A percentile compares a stretch with the other conserved stretches of the same genome.
These are phyloP conservation scores for Distichodus sexfasciatus DNA, from an alignment of 2,797 vertebrate species.

Conservation along the genomic window DNA sequence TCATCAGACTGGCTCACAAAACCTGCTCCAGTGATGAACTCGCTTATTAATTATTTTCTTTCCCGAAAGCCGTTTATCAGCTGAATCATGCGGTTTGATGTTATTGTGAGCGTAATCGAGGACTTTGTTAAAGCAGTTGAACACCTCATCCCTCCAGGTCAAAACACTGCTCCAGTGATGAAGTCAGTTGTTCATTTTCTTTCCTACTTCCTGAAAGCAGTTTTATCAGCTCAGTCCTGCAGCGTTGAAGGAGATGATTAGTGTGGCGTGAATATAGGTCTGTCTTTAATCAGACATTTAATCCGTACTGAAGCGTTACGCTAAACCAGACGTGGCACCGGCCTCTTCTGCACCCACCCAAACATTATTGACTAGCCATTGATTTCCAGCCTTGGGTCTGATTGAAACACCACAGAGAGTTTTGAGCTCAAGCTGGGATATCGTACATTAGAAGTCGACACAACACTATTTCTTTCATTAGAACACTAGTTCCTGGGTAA, in stretches of 20 bases:
- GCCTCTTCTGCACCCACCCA: background rate
- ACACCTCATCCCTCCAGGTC: background rate
- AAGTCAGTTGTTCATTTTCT: background rate
- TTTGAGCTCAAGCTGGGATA: background rate
- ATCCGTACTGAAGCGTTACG: too few species aligned
- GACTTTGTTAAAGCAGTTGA: conserved; percentile 27
- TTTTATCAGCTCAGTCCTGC: background rate
- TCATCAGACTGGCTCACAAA: conserved; percentile 6
- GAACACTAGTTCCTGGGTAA: too few species aligned
- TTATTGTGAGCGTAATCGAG: conserved; percentile 57
- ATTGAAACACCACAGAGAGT: conserved; percentile 7
- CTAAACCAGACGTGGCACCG: too few species aligned
- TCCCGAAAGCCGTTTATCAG: background rate
- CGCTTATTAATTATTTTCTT: background rate
- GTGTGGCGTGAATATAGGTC: too few species aligned
- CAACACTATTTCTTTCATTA: too few species aligned
- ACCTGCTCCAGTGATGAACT: background rate
- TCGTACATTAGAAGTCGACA: too few species aligned
- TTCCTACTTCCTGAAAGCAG: background rate
- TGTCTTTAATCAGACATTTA: too few species aligned
- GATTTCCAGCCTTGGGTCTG: conserved; percentile 28
- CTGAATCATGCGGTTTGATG: too few species aligned
- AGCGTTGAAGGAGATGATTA: background rate
- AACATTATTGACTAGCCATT: conserved; percentile 24
- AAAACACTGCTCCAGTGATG: background rate